A percentile compares a stretch with the other conserved stretches of the same genome.
Conservation (phyloP, 2,797 vertebrate species). For the Sarcophilus harrisii region DNA sequence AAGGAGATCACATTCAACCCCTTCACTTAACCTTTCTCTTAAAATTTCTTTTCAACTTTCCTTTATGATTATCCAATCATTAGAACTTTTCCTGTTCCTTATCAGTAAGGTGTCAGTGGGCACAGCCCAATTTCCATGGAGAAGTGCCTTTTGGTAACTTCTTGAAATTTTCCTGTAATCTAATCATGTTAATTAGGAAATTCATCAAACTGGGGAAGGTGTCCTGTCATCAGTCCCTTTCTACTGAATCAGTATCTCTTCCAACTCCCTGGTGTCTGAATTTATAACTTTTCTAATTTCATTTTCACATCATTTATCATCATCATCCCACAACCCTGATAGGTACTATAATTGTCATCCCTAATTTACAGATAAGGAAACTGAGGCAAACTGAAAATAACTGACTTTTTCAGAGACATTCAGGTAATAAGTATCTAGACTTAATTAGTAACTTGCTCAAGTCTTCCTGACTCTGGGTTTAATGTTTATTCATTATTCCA, state of each 20-base stretch:
- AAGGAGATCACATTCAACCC: neutral
- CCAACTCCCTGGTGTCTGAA: neutral
- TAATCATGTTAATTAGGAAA: neutral
- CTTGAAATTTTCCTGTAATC: neutral
- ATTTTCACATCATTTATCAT: neutral
- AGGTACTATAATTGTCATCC: neutral
- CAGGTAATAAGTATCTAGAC: neutral
- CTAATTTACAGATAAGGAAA: neutral
- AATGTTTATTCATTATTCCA: neutral
- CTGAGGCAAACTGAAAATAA: neutral
- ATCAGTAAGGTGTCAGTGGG: neutral
- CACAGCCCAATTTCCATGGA: neutral
- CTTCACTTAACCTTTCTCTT: neutral
- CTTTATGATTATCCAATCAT: neutral
- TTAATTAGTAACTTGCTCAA: neutral
- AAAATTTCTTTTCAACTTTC: neutral
- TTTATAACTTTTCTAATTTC: neutral
- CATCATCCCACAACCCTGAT: neutral
- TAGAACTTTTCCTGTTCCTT: neutral
- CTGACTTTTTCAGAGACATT: neutral
- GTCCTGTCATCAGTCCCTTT: neutral
- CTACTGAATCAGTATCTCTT: neutral
- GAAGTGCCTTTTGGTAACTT: neutral
- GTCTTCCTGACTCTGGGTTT: neutral
- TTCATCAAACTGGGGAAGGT: neutral